phyloP scores from a whole-genome alignment of 2,797 vertebrate species.

The Aplochiton taeniatus region DNA sequence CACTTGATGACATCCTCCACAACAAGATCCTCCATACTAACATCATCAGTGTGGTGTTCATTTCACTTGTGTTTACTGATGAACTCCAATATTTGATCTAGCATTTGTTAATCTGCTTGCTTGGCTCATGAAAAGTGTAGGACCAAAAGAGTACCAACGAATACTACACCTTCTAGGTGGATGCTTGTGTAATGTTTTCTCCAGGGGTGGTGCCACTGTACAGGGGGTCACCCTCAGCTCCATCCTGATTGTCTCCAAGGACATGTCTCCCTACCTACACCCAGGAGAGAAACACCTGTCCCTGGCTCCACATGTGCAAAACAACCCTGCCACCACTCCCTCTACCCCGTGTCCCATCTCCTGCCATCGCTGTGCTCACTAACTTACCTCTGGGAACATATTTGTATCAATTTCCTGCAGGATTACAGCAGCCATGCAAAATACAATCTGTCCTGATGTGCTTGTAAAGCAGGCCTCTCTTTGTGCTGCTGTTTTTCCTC shows the following conservation, averaged over 20 bases:
- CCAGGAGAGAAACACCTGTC: constrained; percentile 62
- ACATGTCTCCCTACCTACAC: not conserved
- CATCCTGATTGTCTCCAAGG: constrained; percentile 49
- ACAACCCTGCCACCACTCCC: constrained; percentile 57
- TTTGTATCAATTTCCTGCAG: constrained; percentile 74
- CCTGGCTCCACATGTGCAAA: constrained; percentile 43
- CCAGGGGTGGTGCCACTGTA: constrained; percentile 34
- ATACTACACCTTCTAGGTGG: constrained; percentile 47
- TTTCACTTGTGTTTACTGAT: too few species aligned
- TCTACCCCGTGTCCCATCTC: constrained; percentile 66
- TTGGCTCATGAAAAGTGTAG: too few species aligned
- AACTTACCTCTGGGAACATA: constrained; percentile 65
- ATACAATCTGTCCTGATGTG: constrained; percentile 73
- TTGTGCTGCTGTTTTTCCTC: constrained; percentile 63
- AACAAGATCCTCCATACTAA: too few species aligned
- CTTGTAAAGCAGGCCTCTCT: constrained; percentile 72
- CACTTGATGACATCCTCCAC: too few species aligned
- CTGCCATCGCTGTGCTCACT: constrained; percentile 51
- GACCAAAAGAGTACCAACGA: too few species aligned
- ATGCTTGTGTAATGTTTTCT: constrained; percentile 52
- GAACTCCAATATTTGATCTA: too few species aligned
- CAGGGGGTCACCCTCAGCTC: not conserved
- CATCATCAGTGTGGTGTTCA: too few species aligned
- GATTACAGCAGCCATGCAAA: constrained; percentile 72
- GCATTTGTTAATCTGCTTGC: too few species aligned